Evolutionary conservation across 2,113 vertebrate genomes (phyloP), one percentile per base, ranked within the genome.

Genomic region (Tichodroma muraria): DNA sequence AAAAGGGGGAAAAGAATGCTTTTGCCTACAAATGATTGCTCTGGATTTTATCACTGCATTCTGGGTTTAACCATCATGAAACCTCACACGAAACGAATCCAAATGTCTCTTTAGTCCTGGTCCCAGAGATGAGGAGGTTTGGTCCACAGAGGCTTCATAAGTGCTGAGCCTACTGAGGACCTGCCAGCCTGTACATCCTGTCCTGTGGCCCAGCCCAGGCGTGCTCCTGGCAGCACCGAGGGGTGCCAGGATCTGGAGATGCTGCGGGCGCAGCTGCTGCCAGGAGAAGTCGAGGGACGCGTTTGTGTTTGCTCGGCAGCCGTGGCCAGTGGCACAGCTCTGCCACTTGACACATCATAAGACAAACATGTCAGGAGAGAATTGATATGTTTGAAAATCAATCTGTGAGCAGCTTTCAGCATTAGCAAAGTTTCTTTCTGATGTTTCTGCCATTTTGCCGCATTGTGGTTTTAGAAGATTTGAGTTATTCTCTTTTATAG

Each of bases 1-100:
- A 17, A 25, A 12, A 5, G 8, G 1, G 5, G 7, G 2, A 30
- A 50, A 28, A 27, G 2, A 50, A 10, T 4, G 22, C 4, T 77
- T 50, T 80, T 25, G 2, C 44, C 76, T 69, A 21, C 4, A 76
- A 64, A 70, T 7, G 9, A 3, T 75, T n/a, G 2, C 7, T 71
- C 52, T 76, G 52, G 31, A 44, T 53, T 33, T 63, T 42, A 28
- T 22, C 15, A 11, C 12, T 16, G 3, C n/a, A 4, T 27, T 61
- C 33, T 15, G 25, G 4, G 37, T 60, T 65, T 57, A 75, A 22
- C 28, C 37, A 11, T 40, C 31, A 35, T 10, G 19, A 61, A 80
- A 50, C 17, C 11, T 79, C 1, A 0, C 11, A 8, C 2, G 4
- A 75, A 83, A 63, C 0, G 5, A 35, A 61, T 15, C 15, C 15